These are phyloP conservation scores for Noctua fimbriata DNA, from an alignment of 2,888 invertebrate species.

Conservation along the genomic window DNA sequence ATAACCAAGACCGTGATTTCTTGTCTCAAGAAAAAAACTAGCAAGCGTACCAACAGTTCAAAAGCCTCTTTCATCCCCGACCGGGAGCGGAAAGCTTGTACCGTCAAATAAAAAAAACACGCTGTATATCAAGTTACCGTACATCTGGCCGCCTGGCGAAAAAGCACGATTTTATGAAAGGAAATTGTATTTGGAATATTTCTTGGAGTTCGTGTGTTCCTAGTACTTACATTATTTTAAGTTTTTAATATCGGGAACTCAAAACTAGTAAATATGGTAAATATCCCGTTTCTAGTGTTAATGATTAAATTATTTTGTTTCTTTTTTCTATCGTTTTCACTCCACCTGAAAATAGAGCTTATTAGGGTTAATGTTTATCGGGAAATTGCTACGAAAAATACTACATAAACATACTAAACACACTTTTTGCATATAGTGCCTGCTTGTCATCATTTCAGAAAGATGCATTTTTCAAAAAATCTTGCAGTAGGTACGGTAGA, in stretches of 20 bases:
- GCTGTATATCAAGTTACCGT: slow-evolving; percentile 71
- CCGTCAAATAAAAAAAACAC: slow-evolving; percentile 65
- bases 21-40: slow-evolving; percentile 61
- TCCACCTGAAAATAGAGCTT: neutral
- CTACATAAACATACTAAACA: neutral
- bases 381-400: neutral
- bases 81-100: slow-evolving; percentile 71
- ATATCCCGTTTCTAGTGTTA: too few species aligned
- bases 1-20: slow-evolving; percentile 56
- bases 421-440: neutral
- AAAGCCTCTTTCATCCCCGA: slow-evolving; percentile 71
- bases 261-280: too few species aligned
- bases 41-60: slow-evolving; percentile 63
- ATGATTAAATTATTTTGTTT: neutral
- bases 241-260: too few species aligned
- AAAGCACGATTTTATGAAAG: slow-evolving; percentile 67
- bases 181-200: slow-evolving; percentile 59
- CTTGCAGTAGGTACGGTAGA: too few species aligned
- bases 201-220: slow-evolving; percentile 55
- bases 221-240: slow-evolving; percentile 49
- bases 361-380: neutral
- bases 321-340: neutral
- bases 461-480: too few species aligned
- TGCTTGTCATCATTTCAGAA: too few species aligned
- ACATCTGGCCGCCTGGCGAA: slow-evolving; percentile 70